Conservation (phyloP, 2,113 vertebrate genomes). For the Clinocottus analis region DNA sequence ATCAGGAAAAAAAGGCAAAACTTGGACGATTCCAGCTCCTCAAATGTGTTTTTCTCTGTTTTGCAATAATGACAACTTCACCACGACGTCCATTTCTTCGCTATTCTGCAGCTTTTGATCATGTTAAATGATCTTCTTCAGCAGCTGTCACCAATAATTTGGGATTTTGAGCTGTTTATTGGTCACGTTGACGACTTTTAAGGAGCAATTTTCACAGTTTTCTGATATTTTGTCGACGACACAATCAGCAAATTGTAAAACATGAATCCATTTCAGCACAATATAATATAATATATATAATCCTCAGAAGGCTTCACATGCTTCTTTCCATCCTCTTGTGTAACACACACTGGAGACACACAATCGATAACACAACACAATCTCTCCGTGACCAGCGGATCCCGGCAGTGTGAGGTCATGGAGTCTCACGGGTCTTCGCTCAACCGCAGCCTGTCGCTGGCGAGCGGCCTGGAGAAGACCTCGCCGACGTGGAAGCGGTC, state of each 20-base stretch:
- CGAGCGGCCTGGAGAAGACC: slow-evolving; percentile 87
- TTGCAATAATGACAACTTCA: neutral
- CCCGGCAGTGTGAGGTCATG: slow-evolving; percentile 60
- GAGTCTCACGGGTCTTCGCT: slow-evolving; percentile 61
- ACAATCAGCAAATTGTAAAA: neutral
- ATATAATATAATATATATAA: too few relatives aligned
- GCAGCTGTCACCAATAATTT: neutral
- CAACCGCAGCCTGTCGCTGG: slow-evolving; percentile 75
- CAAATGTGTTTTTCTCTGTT: neutral
- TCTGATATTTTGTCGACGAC: neutral
- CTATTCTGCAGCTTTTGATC: neutral
- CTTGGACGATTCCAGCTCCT: neutral
- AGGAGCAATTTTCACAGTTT: neutral
- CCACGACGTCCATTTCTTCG: neutral
- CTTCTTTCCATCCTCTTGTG: too few relatives aligned
- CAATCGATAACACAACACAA: neutral
- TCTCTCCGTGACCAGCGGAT: slow-evolving; percentile 11
- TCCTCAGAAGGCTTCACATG: neutral
- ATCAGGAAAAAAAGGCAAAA: neutral
- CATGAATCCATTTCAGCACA: neutral
- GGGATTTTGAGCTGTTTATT: neutral
- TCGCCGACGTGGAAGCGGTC: slow-evolving; percentile 63
- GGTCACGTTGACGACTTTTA: neutral
- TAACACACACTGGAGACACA: neutral
- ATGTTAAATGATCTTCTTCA: neutral